phyloP scores from a whole-genome alignment of 2,888 invertebrate species.

The Tetranychus truncatus region DNA sequence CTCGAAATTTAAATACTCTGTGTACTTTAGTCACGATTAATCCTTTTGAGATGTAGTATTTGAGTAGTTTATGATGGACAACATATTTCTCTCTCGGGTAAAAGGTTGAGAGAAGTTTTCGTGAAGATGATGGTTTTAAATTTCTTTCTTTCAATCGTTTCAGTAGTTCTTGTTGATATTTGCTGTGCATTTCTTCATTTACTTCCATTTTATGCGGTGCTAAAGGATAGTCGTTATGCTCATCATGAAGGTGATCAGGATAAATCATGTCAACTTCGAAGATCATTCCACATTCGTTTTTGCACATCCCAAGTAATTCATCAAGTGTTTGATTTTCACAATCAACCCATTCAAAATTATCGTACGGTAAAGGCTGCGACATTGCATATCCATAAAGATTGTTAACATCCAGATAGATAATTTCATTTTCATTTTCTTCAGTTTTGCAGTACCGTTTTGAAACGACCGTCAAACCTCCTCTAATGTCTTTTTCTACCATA shows the following conservation, averaged over 20 bases:
- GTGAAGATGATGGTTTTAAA: too few species aligned
- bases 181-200: not conserved
- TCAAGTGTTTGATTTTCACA: not conserved
- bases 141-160: too few species aligned
- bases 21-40: not conserved
- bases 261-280: not conserved
- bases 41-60: not conserved
- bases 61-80: not conserved
- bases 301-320: too few species aligned
- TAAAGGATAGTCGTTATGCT: constrained; percentile 7
- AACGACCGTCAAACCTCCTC: constrained; percentile 7
- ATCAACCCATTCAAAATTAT: constrained; percentile 18
- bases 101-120: not conserved
- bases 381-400: constrained; percentile 7
- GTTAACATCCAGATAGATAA: constrained; percentile 3
- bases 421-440: not conserved
- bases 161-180: not conserved
- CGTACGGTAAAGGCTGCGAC: constrained; percentile 15
- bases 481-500: not conserved
- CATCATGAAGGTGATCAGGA: not conserved
- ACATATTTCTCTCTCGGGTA: not conserved
- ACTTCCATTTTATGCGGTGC: not conserved
- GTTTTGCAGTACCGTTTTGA: constrained; percentile 12
- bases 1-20: not conserved
- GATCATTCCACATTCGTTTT: not conserved